Evolutionary conservation across 2,113 vertebrate species (phyloP).

Genomic region (Cyanoderma ruficeps): DNA sequence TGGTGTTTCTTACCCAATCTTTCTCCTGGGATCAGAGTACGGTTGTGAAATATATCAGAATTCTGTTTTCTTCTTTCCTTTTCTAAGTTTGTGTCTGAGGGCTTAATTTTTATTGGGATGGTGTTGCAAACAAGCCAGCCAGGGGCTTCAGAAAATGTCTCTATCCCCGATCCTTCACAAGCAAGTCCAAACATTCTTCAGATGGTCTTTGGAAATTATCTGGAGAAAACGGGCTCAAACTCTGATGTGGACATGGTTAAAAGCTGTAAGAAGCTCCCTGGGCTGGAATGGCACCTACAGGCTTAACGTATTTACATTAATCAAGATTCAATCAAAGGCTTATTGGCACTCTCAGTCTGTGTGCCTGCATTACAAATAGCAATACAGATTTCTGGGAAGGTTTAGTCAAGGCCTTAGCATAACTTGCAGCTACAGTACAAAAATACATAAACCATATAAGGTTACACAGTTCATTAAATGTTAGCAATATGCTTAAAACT

Average conservation of each 20-base stretch:
- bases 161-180: background rate
- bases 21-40: constrained; percentile 14
- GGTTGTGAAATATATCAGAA: constrained; percentile 50
- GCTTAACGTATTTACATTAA: constrained; percentile 44
- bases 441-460: constrained; percentile 67
- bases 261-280: constrained; percentile 32
- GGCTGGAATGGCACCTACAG: constrained; percentile 44
- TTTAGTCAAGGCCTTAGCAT: constrained; percentile 44
- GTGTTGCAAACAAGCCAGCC: constrained; percentile 60
- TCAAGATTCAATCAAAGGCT: constrained; percentile 56
- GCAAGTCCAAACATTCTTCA: constrained; percentile 1
- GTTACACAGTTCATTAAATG: constrained; percentile 69
- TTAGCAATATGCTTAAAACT: constrained; percentile 68
- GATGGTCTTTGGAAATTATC: constrained; percentile 10
- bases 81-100: constrained; percentile 33
- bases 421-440: constrained; percentile 54
- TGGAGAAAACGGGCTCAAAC: background rate
- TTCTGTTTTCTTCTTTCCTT: constrained; percentile 45
- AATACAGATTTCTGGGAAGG: constrained; percentile 40
- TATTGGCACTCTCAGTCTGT: constrained; percentile 24
- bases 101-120: constrained; percentile 60
- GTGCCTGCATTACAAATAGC: constrained; percentile 40
- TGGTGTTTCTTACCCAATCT: constrained; percentile 27
- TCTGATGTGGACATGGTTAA: constrained; percentile 25
- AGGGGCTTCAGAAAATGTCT: constrained; percentile 44